Base-by-base conservation (phyloP, 2,797 vertebrate species). In the Thalassophryne amazonica region DNA sequence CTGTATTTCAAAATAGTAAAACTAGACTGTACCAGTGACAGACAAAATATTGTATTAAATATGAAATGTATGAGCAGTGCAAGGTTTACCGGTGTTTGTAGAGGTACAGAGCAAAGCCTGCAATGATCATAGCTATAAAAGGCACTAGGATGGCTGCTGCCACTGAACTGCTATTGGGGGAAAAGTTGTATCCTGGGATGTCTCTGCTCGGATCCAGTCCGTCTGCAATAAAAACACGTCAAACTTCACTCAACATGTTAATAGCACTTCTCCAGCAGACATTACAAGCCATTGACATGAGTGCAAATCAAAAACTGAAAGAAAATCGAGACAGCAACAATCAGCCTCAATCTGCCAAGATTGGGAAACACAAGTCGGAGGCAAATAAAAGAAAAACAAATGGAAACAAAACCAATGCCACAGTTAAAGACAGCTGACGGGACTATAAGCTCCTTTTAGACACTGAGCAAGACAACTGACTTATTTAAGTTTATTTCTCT, bases 101-200 rank as follows among this genome's bases (percentile, higher is more conserved):
- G 85, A 99, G 96, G 89, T 98, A 99, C 78, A 99, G 90, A 69
- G 97, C 95, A 4, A 99, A 99, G 89, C 97, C 97, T 66, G 97
- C 96, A 36, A 98, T 98, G 87, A 99, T 99, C 92, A 99, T 94
- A 78, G 96, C 96, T 60, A 99, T 95, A 90, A 99, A 99, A 95
- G 96, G 97, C 94, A 99, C 97, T 79, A 99, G 91, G 72, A 99
- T 99, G 59, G 97, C 96, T 63, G 96, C 96, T 6, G 96, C 97
- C 82, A 99, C 97, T 0, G 97, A 99, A 84, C 96, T 98, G 92
- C 97, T 99, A 88, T 98, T 99, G 48, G 96, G 96, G 60, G 93
- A 92, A 75, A 96, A 95, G 76, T 95, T 96, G 85, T 95, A 95
- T 66, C 93, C 90, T 3, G 92, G 74, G 29, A 91, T 94, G 25